A percentile compares a stretch with the other conserved stretches of the same genome.
These are phyloP conservation scores for Andrena fulva DNA, from an alignment of 2,888 invertebrate species.

Conservation along the genomic window DNA sequence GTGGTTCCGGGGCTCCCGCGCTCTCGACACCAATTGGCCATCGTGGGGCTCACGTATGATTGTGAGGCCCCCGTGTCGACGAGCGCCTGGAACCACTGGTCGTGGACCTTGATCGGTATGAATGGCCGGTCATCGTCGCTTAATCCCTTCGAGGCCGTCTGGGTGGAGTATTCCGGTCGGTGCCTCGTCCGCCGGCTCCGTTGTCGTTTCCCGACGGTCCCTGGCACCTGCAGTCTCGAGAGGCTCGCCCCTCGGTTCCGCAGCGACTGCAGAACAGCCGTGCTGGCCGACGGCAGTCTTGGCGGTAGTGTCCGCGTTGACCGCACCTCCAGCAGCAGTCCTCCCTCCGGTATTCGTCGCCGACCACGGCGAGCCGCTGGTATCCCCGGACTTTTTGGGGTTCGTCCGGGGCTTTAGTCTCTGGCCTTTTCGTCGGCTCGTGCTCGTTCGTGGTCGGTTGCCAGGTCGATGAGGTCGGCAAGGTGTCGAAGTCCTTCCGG, in stretches of 20 bases:
- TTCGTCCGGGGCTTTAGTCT: too few species aligned
- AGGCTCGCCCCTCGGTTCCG: too few species aligned
- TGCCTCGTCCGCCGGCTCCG: neutral
- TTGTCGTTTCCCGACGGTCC: neutral
- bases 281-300: neutral
- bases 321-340: constrained; percentile 2
- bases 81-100: neutral
- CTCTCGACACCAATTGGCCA: too few species aligned
- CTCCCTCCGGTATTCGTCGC: neutral
- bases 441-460: neutral
- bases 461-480: neutral
- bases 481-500: neutral
- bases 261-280: neutral
- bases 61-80: neutral
- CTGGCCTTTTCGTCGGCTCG: too few species aligned
- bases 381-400: too few species aligned
- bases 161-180: neutral
- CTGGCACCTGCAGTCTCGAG: too few species aligned
- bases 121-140: neutral
- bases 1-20: too few species aligned
- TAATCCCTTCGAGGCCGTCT: neutral
- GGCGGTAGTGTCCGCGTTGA: neutral
- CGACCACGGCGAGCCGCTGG: too few species aligned
- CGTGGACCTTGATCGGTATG: fast-evolving
- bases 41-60: fast-evolving